Base-by-base conservation (phyloP, 1,140 invertebrate genomes). In the Drosophila arawakana region DNA sequence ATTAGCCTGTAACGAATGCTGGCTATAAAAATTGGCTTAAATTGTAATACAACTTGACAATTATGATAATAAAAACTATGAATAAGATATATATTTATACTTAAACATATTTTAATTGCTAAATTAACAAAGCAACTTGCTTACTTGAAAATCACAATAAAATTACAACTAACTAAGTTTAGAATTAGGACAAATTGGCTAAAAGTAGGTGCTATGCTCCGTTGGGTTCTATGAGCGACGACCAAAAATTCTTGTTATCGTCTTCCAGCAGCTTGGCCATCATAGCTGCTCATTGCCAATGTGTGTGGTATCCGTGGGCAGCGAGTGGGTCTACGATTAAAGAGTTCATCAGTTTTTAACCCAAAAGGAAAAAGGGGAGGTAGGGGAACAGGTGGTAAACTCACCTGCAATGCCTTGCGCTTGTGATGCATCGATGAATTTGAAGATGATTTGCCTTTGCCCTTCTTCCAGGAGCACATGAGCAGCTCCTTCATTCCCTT, bases 401-500 rank as follows among this genome's bases (percentile, higher is more conserved):
- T 90, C 41, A 92, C 91, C 80, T 92, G 91, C 62, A 92, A 46
- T 30, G 92, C 84, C 55, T 86, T 81, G 55, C 92, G 84, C 58
- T 92, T 91, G 71, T 92, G 91, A 71, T 89, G 89, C 85, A 91
- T 90, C 76, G 89, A 89, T 30, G 90, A 91, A 55, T 92, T 92
- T 0, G 91, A 92, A 6, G 91, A 91, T n/a, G 89, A 91, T 66
- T 92, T 92, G 52, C 85, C 78, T 68, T 92, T 92, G 74, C 86
- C 81, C 71, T 91, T 91, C 77, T 92, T 92, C 76, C 91, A 89
- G 4, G 93, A 92, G 83, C 95, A 96, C 50, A 94, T 93, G 4
- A 96, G 72, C 10, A 96, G 92, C 84, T 96, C 95, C 41, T 94
- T 92, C 95, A 96, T 96, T 5, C 95, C 95, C 84, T 95, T 95